phyloP scores from a whole-genome alignment of 2,888 invertebrate species.

The Pyrochroa serraticornis region DNA sequence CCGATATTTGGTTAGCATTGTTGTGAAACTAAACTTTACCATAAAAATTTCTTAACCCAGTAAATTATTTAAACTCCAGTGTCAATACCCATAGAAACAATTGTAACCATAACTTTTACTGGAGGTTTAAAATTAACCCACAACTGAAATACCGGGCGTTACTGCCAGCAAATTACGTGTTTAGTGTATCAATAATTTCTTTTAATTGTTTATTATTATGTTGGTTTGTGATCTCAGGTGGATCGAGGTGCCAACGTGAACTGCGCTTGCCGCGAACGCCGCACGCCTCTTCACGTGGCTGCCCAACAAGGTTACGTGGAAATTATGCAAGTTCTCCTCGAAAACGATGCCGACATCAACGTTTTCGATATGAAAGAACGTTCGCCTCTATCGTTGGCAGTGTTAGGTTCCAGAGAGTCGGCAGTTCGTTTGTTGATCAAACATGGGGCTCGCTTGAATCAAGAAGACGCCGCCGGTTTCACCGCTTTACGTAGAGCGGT shows the following conservation, averaged over 20 bases:
- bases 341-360: slow-evolving; percentile 68
- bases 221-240: background rate
- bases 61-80: too few species aligned
- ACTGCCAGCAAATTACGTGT: too few species aligned
- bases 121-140: too few species aligned
- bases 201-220: background rate
- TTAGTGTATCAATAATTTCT: too few species aligned
- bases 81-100: too few species aligned
- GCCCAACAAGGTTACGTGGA: slow-evolving; percentile 52
- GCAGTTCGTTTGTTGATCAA: slow-evolving; percentile 61
- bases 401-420: slow-evolving; percentile 54
- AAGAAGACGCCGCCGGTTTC: slow-evolving; percentile 73
- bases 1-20: slow-evolving; percentile 12
- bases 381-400: slow-evolving; percentile 59
- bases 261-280: slow-evolving; percentile 54
- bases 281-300: slow-evolving; percentile 57
- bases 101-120: too few species aligned
- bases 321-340: slow-evolving; percentile 60
- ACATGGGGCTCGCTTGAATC: slow-evolving; percentile 68
- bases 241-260: slow-evolving; percentile 51
- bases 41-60: too few species aligned
- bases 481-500: slow-evolving; percentile 76
- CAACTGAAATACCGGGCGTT: too few species aligned
- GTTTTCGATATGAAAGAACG: slow-evolving; percentile 58
- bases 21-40: too few species aligned